A percentile compares a stretch with the other conserved stretches of the same genome.
Conservation (phyloP, 2,888 invertebrate species). For the Cantharis lateralis region DNA sequence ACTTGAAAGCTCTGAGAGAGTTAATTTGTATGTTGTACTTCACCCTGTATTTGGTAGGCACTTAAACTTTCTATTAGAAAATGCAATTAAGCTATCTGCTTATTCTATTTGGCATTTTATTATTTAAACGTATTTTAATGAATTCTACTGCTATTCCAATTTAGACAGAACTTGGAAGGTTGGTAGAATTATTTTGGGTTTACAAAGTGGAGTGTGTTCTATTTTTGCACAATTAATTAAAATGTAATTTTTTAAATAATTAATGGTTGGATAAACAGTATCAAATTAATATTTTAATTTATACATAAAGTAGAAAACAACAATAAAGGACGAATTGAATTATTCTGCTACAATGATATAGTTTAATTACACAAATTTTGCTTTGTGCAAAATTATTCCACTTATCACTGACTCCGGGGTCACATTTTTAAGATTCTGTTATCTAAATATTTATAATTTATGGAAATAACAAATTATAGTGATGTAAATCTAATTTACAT, state of each 20-base stretch:
- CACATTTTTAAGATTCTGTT: neutral
- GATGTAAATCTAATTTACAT: neutral
- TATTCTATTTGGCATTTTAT: neutral
- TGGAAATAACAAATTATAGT: neutral
- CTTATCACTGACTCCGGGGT: neutral
- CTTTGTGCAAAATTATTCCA: neutral
- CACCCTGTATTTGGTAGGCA: neutral
- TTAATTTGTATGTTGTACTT: neutral
- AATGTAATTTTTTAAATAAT: no score
- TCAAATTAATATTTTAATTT: no score
- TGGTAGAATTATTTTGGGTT: no score
- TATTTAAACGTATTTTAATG: neutral
- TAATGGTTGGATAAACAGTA: no score
- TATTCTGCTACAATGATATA: neutral
- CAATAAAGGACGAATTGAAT: neutral
- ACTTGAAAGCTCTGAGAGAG: neutral
- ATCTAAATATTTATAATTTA: neutral
- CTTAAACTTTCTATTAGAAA: neutral
- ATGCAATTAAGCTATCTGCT: neutral
- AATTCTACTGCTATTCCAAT: no score
- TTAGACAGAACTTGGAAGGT: no score
- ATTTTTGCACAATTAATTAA: neutral
- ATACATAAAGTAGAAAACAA: no score
- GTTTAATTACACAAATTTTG: neutral
- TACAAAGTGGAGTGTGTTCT: no score